Conservation (phyloP, 2,113 vertebrate genomes). For the Psammodynastes pulverulentus region DNA sequence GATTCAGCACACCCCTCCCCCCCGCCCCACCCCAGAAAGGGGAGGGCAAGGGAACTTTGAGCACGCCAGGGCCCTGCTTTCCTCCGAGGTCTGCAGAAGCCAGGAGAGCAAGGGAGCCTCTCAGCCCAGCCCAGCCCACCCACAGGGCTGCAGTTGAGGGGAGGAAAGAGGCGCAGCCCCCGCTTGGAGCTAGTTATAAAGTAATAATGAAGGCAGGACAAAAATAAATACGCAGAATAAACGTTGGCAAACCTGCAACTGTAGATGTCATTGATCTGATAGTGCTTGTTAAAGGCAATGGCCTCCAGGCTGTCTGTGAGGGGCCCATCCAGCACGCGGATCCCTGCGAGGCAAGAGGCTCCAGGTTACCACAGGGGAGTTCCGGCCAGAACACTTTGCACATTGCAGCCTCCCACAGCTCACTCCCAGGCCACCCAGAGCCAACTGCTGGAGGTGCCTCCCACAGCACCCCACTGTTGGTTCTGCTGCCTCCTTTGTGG, state of each 20-base stretch:
- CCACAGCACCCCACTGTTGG: too few species aligned
- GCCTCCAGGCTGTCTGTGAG: slow-evolving; percentile 98
- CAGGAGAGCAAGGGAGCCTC: neutral
- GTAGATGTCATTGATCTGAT: slow-evolving; percentile 98
- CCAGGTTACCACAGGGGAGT: rapidly evolving
- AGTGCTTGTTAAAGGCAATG: slow-evolving; percentile 97
- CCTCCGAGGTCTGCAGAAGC: neutral
- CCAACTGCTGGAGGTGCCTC: too few species aligned
- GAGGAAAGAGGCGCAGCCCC: too few species aligned
- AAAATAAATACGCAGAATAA: neutral
- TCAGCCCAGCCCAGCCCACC: too few species aligned
- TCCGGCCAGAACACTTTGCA: neutral
- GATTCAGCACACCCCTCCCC: neutral
- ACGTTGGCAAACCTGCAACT: slow-evolving; percentile 86
- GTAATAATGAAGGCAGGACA: neutral
- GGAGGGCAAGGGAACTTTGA: neutral
- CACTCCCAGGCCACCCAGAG: neutral
- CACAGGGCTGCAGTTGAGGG: neutral
- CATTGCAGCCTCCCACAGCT: neutral
- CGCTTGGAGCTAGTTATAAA: too few species aligned
- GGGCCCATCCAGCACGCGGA: slow-evolving; percentile 91
- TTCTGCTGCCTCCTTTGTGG: too few species aligned
- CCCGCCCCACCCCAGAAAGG: neutral
- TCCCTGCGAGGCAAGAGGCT: slow-evolving; percentile 73
- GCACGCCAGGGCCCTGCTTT: neutral